Evolutionary conservation across 2,797 vertebrate species (phyloP).

Genomic region (Microtus obscurus): DNA sequence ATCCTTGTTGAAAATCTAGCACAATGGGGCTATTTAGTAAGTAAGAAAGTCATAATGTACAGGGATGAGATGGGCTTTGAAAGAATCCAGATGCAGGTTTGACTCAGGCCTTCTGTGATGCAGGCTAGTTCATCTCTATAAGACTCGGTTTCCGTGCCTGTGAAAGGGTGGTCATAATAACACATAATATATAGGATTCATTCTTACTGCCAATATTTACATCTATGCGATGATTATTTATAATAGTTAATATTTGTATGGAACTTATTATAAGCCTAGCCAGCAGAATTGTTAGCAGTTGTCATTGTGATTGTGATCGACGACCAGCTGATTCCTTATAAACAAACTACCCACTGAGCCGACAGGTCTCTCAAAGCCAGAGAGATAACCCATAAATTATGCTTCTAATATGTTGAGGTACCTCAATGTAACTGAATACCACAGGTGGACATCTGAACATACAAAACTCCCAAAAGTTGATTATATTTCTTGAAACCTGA

Average conservation of each 20-base stretch:
- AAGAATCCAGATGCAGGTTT: background rate
- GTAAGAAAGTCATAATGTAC: background rate
- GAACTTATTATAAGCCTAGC: background rate
- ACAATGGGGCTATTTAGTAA: background rate
- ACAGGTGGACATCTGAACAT: slow-evolving; percentile 27
- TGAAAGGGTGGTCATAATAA: background rate
- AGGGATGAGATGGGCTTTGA: background rate
- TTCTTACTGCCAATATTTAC: background rate
- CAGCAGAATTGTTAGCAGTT: background rate
- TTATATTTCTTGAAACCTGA: slow-evolving; percentile 17
- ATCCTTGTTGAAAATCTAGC: background rate
- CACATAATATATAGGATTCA: background rate
- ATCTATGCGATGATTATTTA: background rate
- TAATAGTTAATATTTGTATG: background rate
- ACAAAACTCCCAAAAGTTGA: slow-evolving; percentile 41
- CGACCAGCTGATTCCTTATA: background rate
- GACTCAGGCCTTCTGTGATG: background rate
- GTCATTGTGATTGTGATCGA: background rate
- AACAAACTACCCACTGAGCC: background rate
- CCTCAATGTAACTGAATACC: slow-evolving; percentile 27
- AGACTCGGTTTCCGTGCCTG: background rate
- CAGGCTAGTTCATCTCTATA: background rate
- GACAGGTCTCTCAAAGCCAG: background rate
- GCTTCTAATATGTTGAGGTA: slow-evolving; percentile 24
- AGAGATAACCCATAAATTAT: background rate